Conservation (phyloP, 2,797 vertebrate genomes). For the Onychomys arenicola region DNA sequence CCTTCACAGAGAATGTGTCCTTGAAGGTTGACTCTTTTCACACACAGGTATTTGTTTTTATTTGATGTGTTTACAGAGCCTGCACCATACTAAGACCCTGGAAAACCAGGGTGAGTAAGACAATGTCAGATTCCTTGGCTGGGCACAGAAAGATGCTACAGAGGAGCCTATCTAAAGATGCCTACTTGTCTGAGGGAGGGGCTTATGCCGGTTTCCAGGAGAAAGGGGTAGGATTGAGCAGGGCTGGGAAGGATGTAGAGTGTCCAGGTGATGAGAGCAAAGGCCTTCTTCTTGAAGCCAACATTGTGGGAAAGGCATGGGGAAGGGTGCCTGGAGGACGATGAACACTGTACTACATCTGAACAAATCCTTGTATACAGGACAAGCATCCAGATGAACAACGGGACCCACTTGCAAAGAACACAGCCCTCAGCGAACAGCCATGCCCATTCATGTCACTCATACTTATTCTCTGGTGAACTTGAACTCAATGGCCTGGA, state of each 20-base stretch:
- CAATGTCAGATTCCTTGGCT: not conserved
- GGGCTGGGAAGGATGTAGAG: not conserved
- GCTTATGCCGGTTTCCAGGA: not conserved
- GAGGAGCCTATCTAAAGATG: not conserved
- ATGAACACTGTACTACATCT: rapidly evolving
- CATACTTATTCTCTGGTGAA: not conserved
- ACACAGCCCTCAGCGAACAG: not conserved
- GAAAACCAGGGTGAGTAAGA: not conserved
- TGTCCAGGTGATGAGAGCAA: not conserved
- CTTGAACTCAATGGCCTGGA: not conserved
- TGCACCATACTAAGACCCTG: not conserved
- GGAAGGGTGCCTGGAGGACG: not conserved
- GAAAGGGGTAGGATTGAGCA: no score
- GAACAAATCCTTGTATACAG: not conserved
- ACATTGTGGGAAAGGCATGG: not conserved
- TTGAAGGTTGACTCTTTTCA: not conserved
- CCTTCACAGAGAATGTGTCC: not conserved
- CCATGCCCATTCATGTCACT: rapidly evolving
- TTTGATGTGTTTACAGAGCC: not conserved
- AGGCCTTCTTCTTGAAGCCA: not conserved
- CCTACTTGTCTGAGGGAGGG: not conserved
- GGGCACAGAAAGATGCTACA: not conserved
- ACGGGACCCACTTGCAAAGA: not conserved
- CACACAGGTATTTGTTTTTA: not conserved
- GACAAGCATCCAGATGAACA: not conserved